Evolutionary conservation across 1,140 invertebrate species (phyloP).

Genomic region (Dinothrombium tinctorium): DNA sequence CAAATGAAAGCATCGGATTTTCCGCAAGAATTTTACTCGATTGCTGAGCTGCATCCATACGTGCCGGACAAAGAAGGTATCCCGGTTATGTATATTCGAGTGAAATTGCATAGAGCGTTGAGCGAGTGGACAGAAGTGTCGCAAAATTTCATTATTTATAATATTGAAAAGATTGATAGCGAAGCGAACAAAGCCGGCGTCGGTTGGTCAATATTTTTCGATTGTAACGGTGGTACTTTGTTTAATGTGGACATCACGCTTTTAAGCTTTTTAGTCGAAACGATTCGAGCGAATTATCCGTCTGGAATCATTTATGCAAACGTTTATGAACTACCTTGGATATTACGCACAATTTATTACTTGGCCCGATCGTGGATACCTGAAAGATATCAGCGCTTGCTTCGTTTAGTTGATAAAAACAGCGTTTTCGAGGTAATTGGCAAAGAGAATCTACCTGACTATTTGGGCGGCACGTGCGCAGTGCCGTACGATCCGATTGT

Average conservation of each 20-base stretch:
- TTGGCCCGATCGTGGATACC: constrained; percentile 6
- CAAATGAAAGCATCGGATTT: constrained; percentile 8
- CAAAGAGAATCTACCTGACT: neutral
- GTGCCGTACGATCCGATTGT: too few species aligned
- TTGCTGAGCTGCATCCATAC: constrained; percentile 6
- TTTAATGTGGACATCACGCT: constrained; percentile 8
- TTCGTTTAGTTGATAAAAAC: neutral
- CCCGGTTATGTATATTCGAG: constrained; percentile 7
- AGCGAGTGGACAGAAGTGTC: constrained; percentile 5
- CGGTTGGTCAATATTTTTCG: constrained; percentile 8
- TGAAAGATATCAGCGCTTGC: too few species aligned
- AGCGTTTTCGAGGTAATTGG: neutral
- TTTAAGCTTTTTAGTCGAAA: neutral
- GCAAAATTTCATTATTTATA: constrained; percentile 2
- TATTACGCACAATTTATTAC: constrained; percentile 3
- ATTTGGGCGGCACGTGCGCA: neutral
- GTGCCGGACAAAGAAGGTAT: constrained; percentile 7
- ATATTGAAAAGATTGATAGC: constrained; percentile 5
- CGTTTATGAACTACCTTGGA: constrained; percentile 8
- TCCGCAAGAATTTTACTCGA: constrained; percentile 10
- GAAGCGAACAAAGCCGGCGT: constrained; percentile 17
- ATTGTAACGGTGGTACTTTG: constrained; percentile 5
- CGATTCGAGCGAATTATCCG: neutral
- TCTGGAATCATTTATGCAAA: neutral
- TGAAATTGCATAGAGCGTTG: constrained; percentile 7